These are phyloP conservation scores for Mus minutoides DNA, from an alignment of 2,797 vertebrate species.

Conservation along the genomic window DNA sequence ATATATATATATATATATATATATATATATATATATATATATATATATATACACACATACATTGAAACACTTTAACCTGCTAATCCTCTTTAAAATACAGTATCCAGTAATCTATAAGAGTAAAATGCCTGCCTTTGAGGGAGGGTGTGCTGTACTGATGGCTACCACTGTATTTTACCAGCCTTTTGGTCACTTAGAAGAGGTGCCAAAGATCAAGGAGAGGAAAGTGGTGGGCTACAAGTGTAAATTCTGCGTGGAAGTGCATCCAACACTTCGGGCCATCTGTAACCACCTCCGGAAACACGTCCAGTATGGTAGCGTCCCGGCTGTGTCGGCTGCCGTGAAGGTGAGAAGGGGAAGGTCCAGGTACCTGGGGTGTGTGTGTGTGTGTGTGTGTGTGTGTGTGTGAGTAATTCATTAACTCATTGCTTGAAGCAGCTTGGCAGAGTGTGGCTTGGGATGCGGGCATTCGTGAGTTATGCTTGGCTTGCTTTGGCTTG, in stretches of 20 bases:
- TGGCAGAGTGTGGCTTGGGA: conserved; percentile 33
- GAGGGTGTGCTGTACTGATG: conserved; percentile 80
- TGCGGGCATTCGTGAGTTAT: conserved; percentile 54
- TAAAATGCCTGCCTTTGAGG: conserved; percentile 61
- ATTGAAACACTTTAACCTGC: conserved; percentile 66
- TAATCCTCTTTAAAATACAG: conserved; percentile 72
- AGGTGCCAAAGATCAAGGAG: conserved; percentile 89
- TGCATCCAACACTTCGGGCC: conserved; percentile 97
- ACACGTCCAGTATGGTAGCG: conserved; percentile 96
- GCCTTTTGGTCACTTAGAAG: conserved; percentile 89
- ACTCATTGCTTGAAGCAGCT: conserved; percentile 34
- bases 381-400: neutral
- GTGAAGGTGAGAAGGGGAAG: conserved; percentile 87
- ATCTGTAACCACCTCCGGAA: conserved; percentile 99
- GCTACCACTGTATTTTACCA: conserved; percentile 85
- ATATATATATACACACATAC: too few relatives aligned
- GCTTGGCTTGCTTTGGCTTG: conserved; percentile 74
- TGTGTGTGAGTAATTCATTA: conserved; percentile 21
- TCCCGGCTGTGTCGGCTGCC: conserved; percentile 90
- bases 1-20: too few relatives aligned
- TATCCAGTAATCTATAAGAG: conserved; percentile 65
- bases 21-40: too few relatives aligned
- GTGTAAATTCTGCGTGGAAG: conserved; percentile 98
- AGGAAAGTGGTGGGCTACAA: conserved; percentile 94
- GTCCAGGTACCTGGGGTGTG: conserved; percentile 28